A percentile compares a stretch with the other conserved stretches of the same genome.
These are phyloP conservation scores for Battus philenor DNA, from an alignment of 1,140 invertebrate genomes.

Conservation along the genomic window DNA sequence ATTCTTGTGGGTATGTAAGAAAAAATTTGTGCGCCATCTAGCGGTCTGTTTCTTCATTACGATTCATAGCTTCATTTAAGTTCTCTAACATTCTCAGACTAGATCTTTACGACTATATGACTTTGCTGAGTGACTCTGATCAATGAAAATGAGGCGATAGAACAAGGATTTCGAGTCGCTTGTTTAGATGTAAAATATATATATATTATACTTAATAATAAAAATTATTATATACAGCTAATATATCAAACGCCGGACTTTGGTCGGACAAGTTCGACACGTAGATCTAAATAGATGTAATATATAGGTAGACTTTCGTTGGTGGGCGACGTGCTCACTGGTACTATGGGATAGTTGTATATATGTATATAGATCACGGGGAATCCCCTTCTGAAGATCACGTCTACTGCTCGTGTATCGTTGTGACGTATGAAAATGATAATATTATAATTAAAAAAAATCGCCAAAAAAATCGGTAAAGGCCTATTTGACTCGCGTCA, in stretches of 20 bases:
- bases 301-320: slow-evolving; percentile 21
- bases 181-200: slow-evolving; percentile 5
- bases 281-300: slow-evolving; percentile 13
- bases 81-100: too few relatives aligned
- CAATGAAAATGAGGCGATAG: too few relatives aligned
- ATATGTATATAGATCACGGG: slow-evolving; percentile 56
- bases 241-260: neutral
- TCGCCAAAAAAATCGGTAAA: slow-evolving; percentile 54
- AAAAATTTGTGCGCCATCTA: too few relatives aligned
- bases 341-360: slow-evolving; percentile 43
- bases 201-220: neutral
- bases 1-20: too few relatives aligned
- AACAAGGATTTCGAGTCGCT: slow-evolving; percentile 6
- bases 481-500: slow-evolving; percentile 45
- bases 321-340: slow-evolving; percentile 6
- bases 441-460: slow-evolving; percentile 50
- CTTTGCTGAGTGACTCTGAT: too few relatives aligned
- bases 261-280: neutral
- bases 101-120: too few relatives aligned
- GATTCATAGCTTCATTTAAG: too few relatives aligned
- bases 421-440: slow-evolving; percentile 49
- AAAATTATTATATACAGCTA: neutral
- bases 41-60: too few relatives aligned
- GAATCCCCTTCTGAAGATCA: slow-evolving; percentile 37
- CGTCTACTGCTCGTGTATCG: slow-evolving; percentile 46